phyloP scores from a whole-genome alignment of 37 sponge, comb jelly and placozoan species.

The Oopsacas minuta region DNA sequence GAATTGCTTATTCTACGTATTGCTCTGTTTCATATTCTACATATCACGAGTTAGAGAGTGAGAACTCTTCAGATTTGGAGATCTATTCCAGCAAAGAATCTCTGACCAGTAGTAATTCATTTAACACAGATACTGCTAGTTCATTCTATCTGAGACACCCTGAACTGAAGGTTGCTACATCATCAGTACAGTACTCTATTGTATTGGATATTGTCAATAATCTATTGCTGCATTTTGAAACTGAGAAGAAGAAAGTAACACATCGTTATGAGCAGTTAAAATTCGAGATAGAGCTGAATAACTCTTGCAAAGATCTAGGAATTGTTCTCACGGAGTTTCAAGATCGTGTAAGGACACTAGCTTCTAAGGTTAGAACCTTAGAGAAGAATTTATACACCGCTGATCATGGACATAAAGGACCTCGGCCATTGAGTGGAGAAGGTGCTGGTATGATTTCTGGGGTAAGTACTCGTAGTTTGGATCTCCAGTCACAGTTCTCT shows the following conservation, averaged over 20 bases:
- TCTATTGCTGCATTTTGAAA: conserved; percentile 69
- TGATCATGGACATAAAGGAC: not conserved
- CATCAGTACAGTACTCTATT: conserved; percentile 50
- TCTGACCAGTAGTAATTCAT: not conserved
- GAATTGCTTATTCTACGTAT: not conserved
- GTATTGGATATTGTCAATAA: conserved; percentile 78
- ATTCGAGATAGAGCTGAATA: conserved; percentile 18
- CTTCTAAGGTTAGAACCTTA: not conserved
- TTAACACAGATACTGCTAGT: not conserved
- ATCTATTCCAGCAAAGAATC: conserved; percentile 2
- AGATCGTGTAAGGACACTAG: not conserved
- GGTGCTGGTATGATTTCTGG: not conserved
- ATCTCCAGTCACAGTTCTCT: conserved; percentile 30
- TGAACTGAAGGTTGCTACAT: conserved; percentile 21
- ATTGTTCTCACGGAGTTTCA: conserved; percentile 20
- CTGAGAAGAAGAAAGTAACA: conserved; percentile 46
- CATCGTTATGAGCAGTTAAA: not conserved
- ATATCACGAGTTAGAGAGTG: not conserved
- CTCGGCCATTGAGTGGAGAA: not conserved
- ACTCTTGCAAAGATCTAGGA: conserved; percentile 19
- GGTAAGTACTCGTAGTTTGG: not conserved
- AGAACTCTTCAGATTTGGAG: not conserved
- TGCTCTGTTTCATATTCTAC: not conserved
- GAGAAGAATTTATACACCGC: not conserved
- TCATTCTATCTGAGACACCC: conserved; percentile 17